phyloP scores from a whole-genome alignment of 2,888 invertebrate species.

The Ophion ventricosus region DNA sequence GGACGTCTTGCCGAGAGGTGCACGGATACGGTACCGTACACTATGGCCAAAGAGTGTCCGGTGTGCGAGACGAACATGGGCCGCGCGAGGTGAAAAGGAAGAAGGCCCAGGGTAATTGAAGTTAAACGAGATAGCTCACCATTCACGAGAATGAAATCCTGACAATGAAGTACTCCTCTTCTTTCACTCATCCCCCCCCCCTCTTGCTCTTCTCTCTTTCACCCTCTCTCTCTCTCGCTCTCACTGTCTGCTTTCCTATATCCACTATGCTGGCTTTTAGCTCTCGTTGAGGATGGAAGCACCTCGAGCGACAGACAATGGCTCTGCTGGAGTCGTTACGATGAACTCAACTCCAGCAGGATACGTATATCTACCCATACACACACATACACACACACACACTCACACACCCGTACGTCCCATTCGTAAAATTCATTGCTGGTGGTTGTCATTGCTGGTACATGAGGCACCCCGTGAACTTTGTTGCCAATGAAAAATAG shows the following conservation, averaged over 20 bases:
- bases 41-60: constrained; percentile 38
- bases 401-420: constrained; percentile 5
- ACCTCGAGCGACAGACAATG: constrained; percentile 77
- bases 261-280: constrained; percentile 35
- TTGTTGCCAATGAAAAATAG: constrained; percentile 18
- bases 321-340: constrained; percentile 71
- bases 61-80: constrained; percentile 30
- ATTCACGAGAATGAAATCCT: constrained; percentile 74
- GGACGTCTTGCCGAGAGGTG: constrained; percentile 58
- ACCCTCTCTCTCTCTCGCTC: too few relatives aligned
- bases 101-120: constrained; percentile 77
- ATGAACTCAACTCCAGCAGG: constrained; percentile 54
- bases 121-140: constrained; percentile 79
- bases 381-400: too few relatives aligned
- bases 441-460: constrained; percentile 31
- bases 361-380: constrained; percentile 25
- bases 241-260: constrained; percentile 16
- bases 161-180: constrained; percentile 75
- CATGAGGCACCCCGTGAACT: constrained; percentile 35
- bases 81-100: constrained; percentile 74
- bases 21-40: constrained; percentile 17
- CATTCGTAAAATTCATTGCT: constrained; percentile 10
- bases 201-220: constrained; percentile 4
- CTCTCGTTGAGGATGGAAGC: constrained; percentile 66
- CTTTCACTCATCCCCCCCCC: constrained; percentile 47